Percentiles rank a stretch among this genome's conserved stretches.
These are phyloP conservation scores for Cartodere bifasciata DNA, from an alignment of 2,888 invertebrate species.

Conservation along the genomic window DNA sequence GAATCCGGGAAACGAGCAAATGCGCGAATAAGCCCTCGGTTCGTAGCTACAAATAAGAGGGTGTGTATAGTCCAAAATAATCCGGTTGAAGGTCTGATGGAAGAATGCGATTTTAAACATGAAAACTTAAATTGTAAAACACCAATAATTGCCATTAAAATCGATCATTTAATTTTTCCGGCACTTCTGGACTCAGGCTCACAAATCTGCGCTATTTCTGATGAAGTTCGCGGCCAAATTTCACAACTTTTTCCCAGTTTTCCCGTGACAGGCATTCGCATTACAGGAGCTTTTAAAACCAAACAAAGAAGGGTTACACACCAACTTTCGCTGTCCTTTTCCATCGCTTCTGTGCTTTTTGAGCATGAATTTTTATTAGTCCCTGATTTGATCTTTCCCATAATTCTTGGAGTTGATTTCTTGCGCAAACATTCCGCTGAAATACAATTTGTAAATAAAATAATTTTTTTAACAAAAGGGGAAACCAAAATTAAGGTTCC, in stretches of 20 bases:
- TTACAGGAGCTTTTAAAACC: conserved; percentile 4
- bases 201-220: conserved; percentile 1
- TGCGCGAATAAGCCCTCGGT: too few species aligned
- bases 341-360: not conserved
- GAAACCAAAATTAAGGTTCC: not conserved
- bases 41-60: too few species aligned
- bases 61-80: too few species aligned
- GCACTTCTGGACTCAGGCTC: conserved; percentile 1
- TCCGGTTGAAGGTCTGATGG: too few species aligned
- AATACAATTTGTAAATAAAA: not conserved
- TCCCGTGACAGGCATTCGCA: conserved; percentile 6
- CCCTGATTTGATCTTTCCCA: conserved; percentile 4
- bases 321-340: not conserved
- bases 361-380: conserved; percentile 4
- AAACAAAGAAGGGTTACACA: conserved; percentile 1
- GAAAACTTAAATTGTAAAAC: too few species aligned
- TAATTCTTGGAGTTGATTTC: conserved; percentile 3
- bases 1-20: too few species aligned
- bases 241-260: conserved; percentile 4
- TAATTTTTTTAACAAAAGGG: not conserved
- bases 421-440: conserved; percentile 1
- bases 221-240: conserved; percentile 1
- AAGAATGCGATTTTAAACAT: too few species aligned
- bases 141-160: not conserved
- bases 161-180: not conserved